Conservation (phyloP, 1,140 invertebrate genomes). For the Chrysopa pallens region DNA sequence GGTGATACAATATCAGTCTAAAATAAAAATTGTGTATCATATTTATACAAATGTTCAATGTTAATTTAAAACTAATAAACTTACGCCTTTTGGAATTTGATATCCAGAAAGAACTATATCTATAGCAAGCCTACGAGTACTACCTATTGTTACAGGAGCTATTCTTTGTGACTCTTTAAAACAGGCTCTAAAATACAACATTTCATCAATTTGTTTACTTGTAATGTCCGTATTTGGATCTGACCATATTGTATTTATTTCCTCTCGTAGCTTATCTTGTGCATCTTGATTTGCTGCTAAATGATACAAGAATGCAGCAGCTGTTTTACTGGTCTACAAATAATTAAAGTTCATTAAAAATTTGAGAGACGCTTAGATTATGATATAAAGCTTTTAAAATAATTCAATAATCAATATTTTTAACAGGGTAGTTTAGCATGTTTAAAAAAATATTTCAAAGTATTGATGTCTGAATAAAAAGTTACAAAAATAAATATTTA, state of each 20-base stretch:
- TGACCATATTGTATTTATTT: conserved; percentile 10
- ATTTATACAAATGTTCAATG: background rate
- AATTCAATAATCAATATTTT: too few species aligned
- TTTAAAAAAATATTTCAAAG: too few species aligned
- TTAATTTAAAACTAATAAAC: conserved; percentile 7
- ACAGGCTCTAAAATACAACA: conserved; percentile 42
- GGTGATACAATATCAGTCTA: conserved; percentile 8
- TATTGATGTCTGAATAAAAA: too few species aligned
- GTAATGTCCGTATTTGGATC: conserved; percentile 12
- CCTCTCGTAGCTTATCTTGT: conserved; percentile 12
- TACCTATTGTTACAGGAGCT: conserved; percentile 30
- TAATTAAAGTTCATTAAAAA: too few species aligned
- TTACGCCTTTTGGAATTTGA: conserved; percentile 38
- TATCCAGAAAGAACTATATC: conserved; percentile 36
- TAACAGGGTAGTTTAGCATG: too few species aligned
- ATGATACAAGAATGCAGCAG: conserved; percentile 11
- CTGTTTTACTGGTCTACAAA: conserved; percentile 11
- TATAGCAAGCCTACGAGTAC: conserved; percentile 25
- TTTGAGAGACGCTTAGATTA: too few species aligned
- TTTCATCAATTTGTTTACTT: conserved; percentile 26
- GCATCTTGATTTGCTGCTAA: conserved; percentile 12
- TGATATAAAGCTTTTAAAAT: too few species aligned
- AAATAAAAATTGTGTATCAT: conserved; percentile 4
- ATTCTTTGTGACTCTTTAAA: conserved; percentile 42
- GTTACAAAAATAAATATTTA: too few species aligned